Evolutionary conservation across 2,113 vertebrate species (phyloP).

Genomic region (Formicarius rufipectus): DNA sequence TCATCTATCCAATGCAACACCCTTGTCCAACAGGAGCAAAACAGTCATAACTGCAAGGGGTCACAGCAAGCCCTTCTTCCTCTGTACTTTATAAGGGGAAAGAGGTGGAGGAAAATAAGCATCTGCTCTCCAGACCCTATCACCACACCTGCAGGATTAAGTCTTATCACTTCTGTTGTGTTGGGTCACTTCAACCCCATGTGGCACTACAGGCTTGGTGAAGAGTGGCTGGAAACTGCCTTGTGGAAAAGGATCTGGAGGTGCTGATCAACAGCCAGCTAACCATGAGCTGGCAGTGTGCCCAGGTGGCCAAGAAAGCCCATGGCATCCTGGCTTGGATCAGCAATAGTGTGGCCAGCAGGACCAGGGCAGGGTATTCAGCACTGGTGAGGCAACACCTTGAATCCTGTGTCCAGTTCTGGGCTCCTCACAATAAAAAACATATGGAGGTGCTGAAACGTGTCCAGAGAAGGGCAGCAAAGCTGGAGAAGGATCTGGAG

Average conservation of each 20-base stretch:
- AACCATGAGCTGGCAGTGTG: not conserved
- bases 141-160: not conserved
- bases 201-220: not conserved
- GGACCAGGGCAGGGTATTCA: not conserved
- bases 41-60: not conserved
- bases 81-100: not conserved
- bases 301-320: not conserved
- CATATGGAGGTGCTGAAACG: not conserved
- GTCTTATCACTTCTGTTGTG: not conserved
- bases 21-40: not conserved
- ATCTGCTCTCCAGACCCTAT: not conserved
- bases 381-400: not conserved
- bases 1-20: not conserved
- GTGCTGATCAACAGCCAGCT: not conserved
- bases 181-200: fast-evolving
- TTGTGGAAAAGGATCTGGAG: not conserved
- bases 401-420: fast-evolving
- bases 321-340: not conserved
- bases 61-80: not conserved
- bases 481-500: not conserved
- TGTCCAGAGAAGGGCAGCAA: not conserved
- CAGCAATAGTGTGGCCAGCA: not conserved
- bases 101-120: not conserved
- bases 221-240: not conserved
- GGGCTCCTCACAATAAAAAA: not conserved